These are phyloP conservation scores for Dendroctonus ponderosae DNA, from an alignment of 1,140 invertebrate genomes.

Conservation along the genomic window DNA sequence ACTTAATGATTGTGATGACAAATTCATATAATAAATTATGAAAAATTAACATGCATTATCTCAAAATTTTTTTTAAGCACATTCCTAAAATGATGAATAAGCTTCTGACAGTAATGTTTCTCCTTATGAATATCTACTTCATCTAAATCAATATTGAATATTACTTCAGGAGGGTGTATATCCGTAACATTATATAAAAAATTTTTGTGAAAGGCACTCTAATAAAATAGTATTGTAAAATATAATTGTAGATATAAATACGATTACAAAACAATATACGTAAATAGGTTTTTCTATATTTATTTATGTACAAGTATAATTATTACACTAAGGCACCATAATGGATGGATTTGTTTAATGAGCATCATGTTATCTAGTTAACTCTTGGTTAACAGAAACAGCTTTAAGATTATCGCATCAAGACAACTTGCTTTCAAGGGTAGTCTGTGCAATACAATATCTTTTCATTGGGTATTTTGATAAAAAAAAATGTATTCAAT, in stretches of 20 bases:
- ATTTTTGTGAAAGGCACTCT: conserved; percentile 16
- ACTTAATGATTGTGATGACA: no score
- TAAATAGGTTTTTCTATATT: conserved; percentile 32
- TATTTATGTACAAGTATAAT: conserved; percentile 36
- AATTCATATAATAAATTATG: no score
- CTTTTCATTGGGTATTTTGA: not conserved
- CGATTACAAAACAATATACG: conserved; percentile 21
- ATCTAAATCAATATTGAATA: no score
- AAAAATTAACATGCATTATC: no score
- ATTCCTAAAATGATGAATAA: no score
- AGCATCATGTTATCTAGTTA: conserved; percentile 39
- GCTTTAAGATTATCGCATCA: conserved; percentile 25
- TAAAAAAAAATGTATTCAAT: not conserved
- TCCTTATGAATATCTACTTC: no score
- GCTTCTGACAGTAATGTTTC: no score
- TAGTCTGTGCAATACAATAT: conserved; percentile 27
- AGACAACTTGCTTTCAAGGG: conserved; percentile 27
- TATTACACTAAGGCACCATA: conserved; percentile 37
- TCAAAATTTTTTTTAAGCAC: no score
- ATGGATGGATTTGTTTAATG: conserved; percentile 43
- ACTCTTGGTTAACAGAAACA: conserved; percentile 31
- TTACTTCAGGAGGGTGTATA: no score
- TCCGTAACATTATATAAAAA: not conserved
- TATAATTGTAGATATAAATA: not conserved
- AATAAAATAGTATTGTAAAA: conserved; percentile 13